Base-by-base conservation (phyloP, 2,797 vertebrate genomes). In the Dermochelys coriacea region DNA sequence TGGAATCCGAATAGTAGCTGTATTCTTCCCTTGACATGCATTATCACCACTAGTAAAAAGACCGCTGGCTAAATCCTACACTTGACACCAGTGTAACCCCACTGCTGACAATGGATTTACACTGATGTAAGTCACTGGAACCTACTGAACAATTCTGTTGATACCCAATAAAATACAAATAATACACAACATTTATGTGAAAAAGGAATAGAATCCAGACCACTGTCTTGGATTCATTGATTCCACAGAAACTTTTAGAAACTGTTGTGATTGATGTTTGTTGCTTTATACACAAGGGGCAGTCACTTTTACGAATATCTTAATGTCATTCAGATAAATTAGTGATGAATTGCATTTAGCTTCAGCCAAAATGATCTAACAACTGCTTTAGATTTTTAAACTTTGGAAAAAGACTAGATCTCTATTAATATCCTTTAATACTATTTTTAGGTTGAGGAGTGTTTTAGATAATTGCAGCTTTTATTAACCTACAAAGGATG, bases 11-110 rank as follows among this genome's bases (percentile, higher is more conserved):
- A 2, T 8, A 3, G 9, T 51, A 5, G 25, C 1, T 10, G 4
- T 1, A 3, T 2, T n/a, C 34, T 23, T 51, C 1, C 31, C 31
- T 61, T 61, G 15, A 12, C 12, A 0, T 0, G 0, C 14, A 0
- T 16, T 6, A 0, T 1, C 34, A 51, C 21, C 21, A 27, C 6
- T 23, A 23, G 0, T 54, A 54, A 54, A 54, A 54, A 6, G 8
- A 25, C 3, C 2, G 50, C 23, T 68, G 4, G 47, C 34, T 4
- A 1, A 4, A 16, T 21, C 37, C 27, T 3, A 27, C 14, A 19
- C 10, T 27, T 12, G 3, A 49, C 10, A 0, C 82, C 8, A 0
- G 1, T 34, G 15, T 16, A 61, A 61, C 59, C 6, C 59, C 59
- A 61, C 31, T 19, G 3, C 3, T 51, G 1, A 0, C 16, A 1